These are phyloP conservation scores for Cercopithecus diana DNA, from an alignment of 2,797 vertebrate genomes.

Conservation along the genomic window DNA sequence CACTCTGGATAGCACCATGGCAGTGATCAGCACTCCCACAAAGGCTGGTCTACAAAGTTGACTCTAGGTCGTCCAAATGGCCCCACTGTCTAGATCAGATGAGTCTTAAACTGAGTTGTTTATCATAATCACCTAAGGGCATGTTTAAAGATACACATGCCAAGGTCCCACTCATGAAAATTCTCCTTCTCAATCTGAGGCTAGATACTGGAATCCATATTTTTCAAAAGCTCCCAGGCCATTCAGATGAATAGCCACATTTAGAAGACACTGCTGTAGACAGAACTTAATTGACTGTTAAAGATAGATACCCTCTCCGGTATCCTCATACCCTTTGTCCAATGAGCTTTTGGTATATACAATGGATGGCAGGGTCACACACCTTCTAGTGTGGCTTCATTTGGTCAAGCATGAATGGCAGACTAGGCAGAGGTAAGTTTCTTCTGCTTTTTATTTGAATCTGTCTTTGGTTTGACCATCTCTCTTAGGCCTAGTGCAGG, in stretches of 20 bases:
- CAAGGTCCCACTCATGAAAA: background rate
- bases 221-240: constrained; percentile 19
- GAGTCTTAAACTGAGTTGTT: background rate
- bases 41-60: background rate
- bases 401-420: background rate
- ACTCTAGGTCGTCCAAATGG: background rate
- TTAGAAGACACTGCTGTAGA: constrained; percentile 11
- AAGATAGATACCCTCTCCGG: background rate
- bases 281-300: background rate
- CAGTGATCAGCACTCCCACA: background rate
- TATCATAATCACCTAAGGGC: background rate
- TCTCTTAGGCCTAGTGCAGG: background rate
- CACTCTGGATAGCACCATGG: background rate
- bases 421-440: background rate
- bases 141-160: background rate
- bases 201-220: background rate
- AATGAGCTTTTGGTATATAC: background rate
- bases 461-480: background rate
- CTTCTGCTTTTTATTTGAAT: constrained; percentile 10
- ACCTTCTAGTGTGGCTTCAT: background rate
- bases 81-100: background rate
- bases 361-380: background rate
- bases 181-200: constrained; percentile 1
- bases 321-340: background rate
- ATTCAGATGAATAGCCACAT: background rate